phyloP scores from a whole-genome alignment of 1,140 invertebrate genomes.

The Nasonia longicornis region DNA sequence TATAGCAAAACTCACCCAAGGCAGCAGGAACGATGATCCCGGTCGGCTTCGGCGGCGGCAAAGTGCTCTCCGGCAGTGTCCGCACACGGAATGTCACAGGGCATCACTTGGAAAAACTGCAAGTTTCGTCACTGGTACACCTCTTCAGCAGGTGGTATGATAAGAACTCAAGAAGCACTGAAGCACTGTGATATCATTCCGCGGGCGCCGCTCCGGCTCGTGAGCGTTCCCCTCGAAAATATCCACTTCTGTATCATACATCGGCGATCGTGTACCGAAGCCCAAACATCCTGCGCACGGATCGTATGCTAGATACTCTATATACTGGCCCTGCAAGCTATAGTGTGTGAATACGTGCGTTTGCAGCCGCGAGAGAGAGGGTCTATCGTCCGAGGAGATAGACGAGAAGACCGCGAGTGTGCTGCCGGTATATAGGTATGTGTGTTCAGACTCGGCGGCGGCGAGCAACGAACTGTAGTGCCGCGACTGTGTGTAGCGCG shows the following conservation, averaged over 20 bases:
- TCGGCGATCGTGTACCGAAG: background rate
- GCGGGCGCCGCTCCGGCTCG: background rate
- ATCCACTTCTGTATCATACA: background rate
- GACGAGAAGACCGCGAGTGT: background rate
- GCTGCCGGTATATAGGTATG: background rate
- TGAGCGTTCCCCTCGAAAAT: background rate
- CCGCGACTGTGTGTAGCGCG: background rate
- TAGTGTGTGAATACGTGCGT: background rate
- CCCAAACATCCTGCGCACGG: background rate
- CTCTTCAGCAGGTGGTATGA: background rate
- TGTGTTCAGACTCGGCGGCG: background rate
- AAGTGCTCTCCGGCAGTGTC: background rate
- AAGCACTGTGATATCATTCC: background rate
- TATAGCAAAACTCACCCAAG: slow-evolving; percentile 1
- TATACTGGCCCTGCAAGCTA: slow-evolving; percentile 12
- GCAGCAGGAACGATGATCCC: background rate
- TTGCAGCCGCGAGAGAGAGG: background rate
- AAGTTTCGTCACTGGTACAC: background rate
- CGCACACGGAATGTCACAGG: background rate
- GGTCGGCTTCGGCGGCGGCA: background rate
- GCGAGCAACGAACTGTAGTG: background rate
- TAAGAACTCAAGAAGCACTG: background rate
- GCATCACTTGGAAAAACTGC: background rate
- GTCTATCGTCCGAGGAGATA: background rate
- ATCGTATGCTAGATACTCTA: background rate